Percentiles rank a stretch among this genome's conserved stretches.
Evolutionary conservation across 2,113 vertebrate species (phyloP).

Genomic region (Bujurquina vittata): DNA sequence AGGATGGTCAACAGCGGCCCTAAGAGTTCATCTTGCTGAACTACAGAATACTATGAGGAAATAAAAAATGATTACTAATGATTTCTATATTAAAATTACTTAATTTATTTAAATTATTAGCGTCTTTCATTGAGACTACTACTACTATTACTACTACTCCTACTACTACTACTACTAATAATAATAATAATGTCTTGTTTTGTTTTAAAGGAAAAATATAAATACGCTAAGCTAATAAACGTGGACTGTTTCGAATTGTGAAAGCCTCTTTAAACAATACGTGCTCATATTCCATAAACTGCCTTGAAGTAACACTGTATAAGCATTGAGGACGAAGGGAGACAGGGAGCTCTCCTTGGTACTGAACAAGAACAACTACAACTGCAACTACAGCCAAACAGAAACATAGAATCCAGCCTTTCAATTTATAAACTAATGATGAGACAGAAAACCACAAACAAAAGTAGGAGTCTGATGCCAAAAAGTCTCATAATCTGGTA

Average conservation of each 20-base stretch:
- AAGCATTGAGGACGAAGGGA: neutral
- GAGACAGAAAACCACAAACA: no score
- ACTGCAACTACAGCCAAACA: rapidly evolving
- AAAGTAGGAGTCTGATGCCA: no score
- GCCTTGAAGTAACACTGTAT: neutral
- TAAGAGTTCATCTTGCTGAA: slow-evolving; percentile 24
- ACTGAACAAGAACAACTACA: neutral
- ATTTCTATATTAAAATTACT: neutral
- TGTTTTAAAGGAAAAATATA: neutral
- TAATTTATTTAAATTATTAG: neutral
- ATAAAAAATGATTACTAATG: neutral
- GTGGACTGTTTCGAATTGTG: neutral
- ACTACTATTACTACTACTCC: rapidly evolving
- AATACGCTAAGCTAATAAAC: neutral
- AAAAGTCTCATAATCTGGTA: no score
- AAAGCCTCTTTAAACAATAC: neutral
- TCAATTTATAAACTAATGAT: no score
- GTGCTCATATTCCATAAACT: rapidly evolving
- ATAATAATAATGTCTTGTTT: rapidly evolving
- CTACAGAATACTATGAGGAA: neutral
- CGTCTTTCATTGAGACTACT: no score
- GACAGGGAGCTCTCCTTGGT: neutral
- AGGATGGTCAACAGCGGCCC: slow-evolving; percentile 51
- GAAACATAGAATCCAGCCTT: rapidly evolving
- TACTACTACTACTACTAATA: rapidly evolving